These are phyloP conservation scores for Hydrochoerus hydrochaeris DNA, from an alignment of 2,113 vertebrate species.

Conservation along the genomic window DNA sequence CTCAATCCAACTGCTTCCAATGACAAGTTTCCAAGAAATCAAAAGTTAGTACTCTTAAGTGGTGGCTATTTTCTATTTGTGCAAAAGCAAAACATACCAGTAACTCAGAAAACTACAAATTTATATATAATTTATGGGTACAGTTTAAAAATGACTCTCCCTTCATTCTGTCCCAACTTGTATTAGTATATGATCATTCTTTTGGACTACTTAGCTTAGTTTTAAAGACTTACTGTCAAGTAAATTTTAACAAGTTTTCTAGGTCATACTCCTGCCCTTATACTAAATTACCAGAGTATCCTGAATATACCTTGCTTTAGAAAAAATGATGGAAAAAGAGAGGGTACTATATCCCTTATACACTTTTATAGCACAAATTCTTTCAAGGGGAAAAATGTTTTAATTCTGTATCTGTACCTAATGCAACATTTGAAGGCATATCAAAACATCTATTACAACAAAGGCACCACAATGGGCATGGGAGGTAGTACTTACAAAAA, in stretches of 20 bases:
- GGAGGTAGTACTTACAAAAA: background rate
- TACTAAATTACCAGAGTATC: constrained; percentile 34
- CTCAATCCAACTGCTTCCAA: constrained; percentile 23
- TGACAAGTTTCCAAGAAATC: constrained; percentile 13
- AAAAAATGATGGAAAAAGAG: background rate
- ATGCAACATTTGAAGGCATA: constrained; percentile 2
- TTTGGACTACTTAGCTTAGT: background rate
- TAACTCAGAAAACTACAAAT: background rate
- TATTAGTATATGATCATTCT: background rate
- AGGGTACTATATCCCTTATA: background rate
- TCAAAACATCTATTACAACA: background rate
- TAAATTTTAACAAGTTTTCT: constrained; percentile 15
- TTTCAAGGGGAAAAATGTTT: background rate
- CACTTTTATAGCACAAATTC: background rate
- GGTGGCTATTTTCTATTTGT: background rate
- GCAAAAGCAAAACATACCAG: constrained; percentile 4
- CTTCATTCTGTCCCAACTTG: background rate
- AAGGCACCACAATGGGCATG: background rate
- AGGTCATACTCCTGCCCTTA: background rate
- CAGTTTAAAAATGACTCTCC: background rate
- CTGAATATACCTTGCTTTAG: constrained; percentile 4
- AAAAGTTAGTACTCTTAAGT: background rate
- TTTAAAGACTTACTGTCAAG: background rate
- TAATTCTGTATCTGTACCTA: background rate
- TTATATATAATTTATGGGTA: background rate